These are phyloP conservation scores for Proterorhinus semilunaris DNA, from an alignment of 2,113 vertebrate species.

Conservation along the genomic window DNA sequence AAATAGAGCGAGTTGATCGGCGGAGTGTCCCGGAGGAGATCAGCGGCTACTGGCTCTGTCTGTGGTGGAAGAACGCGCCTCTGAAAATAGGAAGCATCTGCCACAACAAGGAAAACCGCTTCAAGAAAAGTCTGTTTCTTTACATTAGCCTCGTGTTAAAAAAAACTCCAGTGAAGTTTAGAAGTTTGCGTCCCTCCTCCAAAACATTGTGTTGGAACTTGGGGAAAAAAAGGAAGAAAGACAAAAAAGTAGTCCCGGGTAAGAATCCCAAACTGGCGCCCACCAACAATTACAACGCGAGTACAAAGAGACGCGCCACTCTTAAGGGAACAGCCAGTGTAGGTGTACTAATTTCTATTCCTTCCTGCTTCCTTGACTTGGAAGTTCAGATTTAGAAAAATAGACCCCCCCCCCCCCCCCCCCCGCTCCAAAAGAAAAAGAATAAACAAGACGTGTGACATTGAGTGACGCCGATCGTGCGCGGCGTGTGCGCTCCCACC, in stretches of 20 bases:
- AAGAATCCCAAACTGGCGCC: conserved; percentile 65
- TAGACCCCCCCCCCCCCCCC: conserved; percentile 23
- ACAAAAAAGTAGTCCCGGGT: conserved; percentile 43
- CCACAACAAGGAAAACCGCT: conserved; percentile 39
- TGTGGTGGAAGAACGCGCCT: background rate
- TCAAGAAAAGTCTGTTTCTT: conserved; percentile 38
- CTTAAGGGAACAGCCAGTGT: conserved; percentile 67
- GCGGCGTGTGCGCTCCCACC: conserved; percentile 66
- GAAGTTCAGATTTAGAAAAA: conserved; percentile 72
- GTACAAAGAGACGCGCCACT: conserved; percentile 69
- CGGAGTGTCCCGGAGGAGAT: conserved; percentile 21
- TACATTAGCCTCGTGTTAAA: conserved; percentile 28
- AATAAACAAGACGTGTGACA: conserved; percentile 68
- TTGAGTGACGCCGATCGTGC: conserved; percentile 70
- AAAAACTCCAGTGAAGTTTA: conserved; percentile 50
- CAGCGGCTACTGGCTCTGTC: conserved; percentile 3
- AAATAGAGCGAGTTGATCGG: conserved; percentile 32
- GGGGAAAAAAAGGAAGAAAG: background rate
- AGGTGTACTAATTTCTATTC: conserved; percentile 72
- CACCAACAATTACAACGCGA: conserved; percentile 68
- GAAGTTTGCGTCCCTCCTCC: conserved; percentile 49
- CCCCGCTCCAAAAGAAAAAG: conserved; percentile 46
- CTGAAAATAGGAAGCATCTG: conserved; percentile 37
- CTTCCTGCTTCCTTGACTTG: conserved; percentile 68
- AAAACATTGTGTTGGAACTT: conserved; percentile 58